Conservation (phyloP, 2,113 vertebrate genomes). For the Alligator sinensis region DNA sequence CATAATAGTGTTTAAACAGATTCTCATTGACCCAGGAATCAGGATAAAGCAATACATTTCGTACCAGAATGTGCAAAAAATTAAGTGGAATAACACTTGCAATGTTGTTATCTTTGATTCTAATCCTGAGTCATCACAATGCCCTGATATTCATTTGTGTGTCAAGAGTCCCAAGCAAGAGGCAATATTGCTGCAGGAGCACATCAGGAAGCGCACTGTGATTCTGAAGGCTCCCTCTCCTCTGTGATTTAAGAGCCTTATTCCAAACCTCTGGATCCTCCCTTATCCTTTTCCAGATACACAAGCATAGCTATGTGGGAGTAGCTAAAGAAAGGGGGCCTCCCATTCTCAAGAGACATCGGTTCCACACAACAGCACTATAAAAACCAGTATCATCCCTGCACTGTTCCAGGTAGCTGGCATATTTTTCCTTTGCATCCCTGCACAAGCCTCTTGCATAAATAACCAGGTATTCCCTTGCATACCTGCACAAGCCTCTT, state of each 20-base stretch:
- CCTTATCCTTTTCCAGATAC: rapidly evolving
- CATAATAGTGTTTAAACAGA: neutral
- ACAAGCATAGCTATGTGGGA: neutral
- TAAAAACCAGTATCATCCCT: neutral
- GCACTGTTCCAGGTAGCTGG: neutral
- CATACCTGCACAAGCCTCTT: too few relatives aligned
- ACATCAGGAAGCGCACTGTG: neutral
- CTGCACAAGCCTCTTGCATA: neutral
- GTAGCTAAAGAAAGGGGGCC: neutral
- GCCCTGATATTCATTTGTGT: neutral
- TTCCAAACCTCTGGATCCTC: neutral
- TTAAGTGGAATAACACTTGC: neutral
- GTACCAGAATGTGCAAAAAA: neutral
- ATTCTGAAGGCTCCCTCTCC: neutral
- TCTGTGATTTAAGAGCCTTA: too few relatives aligned
- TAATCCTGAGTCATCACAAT: neutral
- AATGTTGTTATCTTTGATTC: neutral
- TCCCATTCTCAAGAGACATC: neutral
- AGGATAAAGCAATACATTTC: neutral
- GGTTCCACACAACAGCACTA: neutral
- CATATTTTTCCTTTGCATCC: too few relatives aligned
- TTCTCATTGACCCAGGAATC: neutral
- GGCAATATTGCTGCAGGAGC: neutral
- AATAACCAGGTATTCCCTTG: neutral
- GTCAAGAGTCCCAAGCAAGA: neutral